Conservation (phyloP, 2,113 vertebrate species). For the Xenus cinereus region DNA sequence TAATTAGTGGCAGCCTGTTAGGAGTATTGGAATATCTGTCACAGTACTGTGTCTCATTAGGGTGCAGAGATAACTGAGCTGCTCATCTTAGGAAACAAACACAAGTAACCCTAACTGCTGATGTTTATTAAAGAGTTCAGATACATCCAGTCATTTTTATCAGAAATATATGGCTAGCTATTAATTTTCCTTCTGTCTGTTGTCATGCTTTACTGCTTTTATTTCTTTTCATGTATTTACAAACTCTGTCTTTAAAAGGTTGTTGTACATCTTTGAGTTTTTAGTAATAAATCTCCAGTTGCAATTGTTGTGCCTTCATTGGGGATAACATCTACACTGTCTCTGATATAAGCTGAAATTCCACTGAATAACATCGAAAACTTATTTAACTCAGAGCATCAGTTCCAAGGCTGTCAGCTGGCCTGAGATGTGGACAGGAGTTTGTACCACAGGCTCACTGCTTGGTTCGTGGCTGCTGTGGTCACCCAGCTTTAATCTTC, state of each 20-base stretch:
- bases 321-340: not conserved
- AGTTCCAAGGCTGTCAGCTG: not conserved
- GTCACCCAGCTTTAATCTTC: fast-evolving
- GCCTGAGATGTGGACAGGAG: not conserved
- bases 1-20: not conserved
- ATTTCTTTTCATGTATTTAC: not conserved
- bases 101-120: not conserved
- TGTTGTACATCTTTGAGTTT: not conserved
- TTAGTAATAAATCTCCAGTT: not conserved
- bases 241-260: not conserved
- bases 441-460: not conserved
- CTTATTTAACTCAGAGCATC: not conserved
- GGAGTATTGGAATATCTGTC: not conserved
- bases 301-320: not conserved
- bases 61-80: not conserved
- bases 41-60: not conserved
- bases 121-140: not conserved
- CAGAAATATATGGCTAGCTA: not conserved
- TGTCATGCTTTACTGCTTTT: not conserved
- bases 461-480: not conserved
- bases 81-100: not conserved
- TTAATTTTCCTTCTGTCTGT: not conserved
- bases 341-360: not conserved
- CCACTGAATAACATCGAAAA: not conserved
- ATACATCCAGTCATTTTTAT: not conserved